phyloP scores from a whole-genome alignment of 2,888 invertebrate species.

The Trichopoda pennipes region DNA sequence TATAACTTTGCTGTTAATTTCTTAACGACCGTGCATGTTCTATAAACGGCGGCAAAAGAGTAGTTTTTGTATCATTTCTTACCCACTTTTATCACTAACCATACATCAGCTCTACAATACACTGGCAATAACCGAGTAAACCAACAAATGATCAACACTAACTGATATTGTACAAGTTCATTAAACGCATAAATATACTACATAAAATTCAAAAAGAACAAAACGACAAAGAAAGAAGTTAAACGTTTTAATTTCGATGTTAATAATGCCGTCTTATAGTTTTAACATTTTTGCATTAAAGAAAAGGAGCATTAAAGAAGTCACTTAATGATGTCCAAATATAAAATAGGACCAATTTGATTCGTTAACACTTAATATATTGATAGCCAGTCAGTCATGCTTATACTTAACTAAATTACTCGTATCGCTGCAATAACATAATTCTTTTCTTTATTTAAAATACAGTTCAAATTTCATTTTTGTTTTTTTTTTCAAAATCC shows the following conservation, averaged over 20 bases:
- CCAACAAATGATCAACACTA: slow-evolving; percentile 10
- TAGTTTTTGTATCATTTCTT: slow-evolving; percentile 15
- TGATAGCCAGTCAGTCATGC: too few relatives aligned
- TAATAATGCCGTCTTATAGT: slow-evolving; percentile 5
- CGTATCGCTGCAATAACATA: neutral
- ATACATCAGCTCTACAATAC: slow-evolving; percentile 21
- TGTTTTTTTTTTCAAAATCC: slow-evolving; percentile 18
- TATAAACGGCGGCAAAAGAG: slow-evolving; percentile 11
- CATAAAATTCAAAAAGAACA: slow-evolving; percentile 1
- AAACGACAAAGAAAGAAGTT: neutral
- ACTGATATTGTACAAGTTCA: slow-evolving; percentile 62
- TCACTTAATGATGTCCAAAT: neutral
- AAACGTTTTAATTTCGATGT: slow-evolving; percentile 23
- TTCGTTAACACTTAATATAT: neutral
- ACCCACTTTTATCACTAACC: slow-evolving; percentile 38
- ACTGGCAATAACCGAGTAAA: slow-evolving; percentile 19
- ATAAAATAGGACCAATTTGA: slow-evolving; percentile 3
- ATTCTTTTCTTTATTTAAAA: slow-evolving; percentile 25
- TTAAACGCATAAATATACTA: slow-evolving; percentile 64
- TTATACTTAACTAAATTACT: neutral
- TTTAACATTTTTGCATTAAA: too few relatives aligned
- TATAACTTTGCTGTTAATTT: too few relatives aligned
- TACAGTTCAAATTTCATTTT: slow-evolving; percentile 36
- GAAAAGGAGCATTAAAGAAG: neutral
- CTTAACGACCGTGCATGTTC: neutral